phyloP scores from a whole-genome alignment of 2,797 vertebrate genomes.

The Malacoraja senta region DNA sequence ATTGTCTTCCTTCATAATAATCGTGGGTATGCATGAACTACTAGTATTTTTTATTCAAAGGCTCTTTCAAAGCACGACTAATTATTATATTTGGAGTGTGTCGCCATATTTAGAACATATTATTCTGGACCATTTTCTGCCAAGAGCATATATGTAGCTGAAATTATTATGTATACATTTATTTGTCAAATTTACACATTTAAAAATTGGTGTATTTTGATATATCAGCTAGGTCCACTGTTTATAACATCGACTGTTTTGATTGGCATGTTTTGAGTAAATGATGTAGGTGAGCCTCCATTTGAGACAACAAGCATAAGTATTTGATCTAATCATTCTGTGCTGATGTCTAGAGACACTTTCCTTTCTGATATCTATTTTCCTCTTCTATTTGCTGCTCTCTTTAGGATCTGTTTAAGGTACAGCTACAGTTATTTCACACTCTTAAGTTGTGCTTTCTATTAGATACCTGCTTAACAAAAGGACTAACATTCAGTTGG shows the following conservation, averaged over 20 bases:
- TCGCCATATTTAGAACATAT: not conserved
- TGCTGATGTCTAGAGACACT: not conserved
- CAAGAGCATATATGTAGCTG: not conserved
- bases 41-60: not conserved
- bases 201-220: not conserved
- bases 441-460: not conserved
- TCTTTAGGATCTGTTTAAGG: constrained; percentile 87
- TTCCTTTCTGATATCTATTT: constrained; percentile 41
- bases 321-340: not conserved
- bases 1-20: not conserved
- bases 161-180: not conserved
- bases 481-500: not conserved
- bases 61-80: not conserved
- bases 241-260: not conserved
- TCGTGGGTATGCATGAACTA: not conserved
- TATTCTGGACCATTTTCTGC: not conserved
- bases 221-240: not conserved
- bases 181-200: not conserved
- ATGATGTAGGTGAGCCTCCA: not conserved
- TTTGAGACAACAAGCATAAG: not conserved
- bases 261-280: not conserved
- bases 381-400: constrained; percentile 60
- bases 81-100: not conserved
- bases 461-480: constrained; percentile 38
- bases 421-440: constrained; percentile 49